phyloP scores from a whole-genome alignment of 2,888 invertebrate species.

The Abrostola triplasia region DNA sequence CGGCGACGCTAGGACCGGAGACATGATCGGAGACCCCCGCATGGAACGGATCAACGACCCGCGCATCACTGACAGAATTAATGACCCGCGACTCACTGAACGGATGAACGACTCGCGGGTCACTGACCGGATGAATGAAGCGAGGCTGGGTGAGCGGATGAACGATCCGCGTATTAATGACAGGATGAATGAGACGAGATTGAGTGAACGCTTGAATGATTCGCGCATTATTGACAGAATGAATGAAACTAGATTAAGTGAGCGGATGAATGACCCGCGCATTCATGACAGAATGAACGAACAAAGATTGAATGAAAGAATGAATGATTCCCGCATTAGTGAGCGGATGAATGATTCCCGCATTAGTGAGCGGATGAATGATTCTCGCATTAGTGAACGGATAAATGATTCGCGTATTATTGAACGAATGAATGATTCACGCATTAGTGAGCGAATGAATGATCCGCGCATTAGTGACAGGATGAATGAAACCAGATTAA shows the following conservation, averaged over 20 bases:
- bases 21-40: conserved; percentile 37
- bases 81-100: conserved; percentile 49
- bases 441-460: conserved; percentile 35
- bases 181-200: conserved; percentile 49
- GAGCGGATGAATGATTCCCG: conserved; percentile 24
- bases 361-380: conserved; percentile 40
- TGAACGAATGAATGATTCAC: conserved; percentile 58
- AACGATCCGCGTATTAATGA: conserved; percentile 53
- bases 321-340: conserved; percentile 41
- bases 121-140: conserved; percentile 53
- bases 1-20: conserved; percentile 46
- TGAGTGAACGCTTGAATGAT: conserved; percentile 47
- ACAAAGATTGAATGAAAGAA: conserved; percentile 30
- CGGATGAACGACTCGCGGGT: conserved; percentile 55
- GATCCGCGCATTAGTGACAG: conserved; percentile 64
- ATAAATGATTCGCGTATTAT: conserved; percentile 53
- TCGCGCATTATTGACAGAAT: conserved; percentile 45
- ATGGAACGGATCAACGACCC: conserved; percentile 20
- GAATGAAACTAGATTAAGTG: conserved; percentile 41
- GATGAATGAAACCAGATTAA: conserved; percentile 70
- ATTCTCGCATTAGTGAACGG: conserved; percentile 50
- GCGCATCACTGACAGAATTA: conserved; percentile 46
- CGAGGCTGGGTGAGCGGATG: conserved; percentile 51
- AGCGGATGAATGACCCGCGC: conserved; percentile 60
- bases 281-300: conserved; percentile 43